Percentiles rank a stretch among this genome's conserved stretches.
Evolutionary conservation across 2,888 invertebrate genomes (phyloP).

Genomic region (Nomada flava): DNA sequence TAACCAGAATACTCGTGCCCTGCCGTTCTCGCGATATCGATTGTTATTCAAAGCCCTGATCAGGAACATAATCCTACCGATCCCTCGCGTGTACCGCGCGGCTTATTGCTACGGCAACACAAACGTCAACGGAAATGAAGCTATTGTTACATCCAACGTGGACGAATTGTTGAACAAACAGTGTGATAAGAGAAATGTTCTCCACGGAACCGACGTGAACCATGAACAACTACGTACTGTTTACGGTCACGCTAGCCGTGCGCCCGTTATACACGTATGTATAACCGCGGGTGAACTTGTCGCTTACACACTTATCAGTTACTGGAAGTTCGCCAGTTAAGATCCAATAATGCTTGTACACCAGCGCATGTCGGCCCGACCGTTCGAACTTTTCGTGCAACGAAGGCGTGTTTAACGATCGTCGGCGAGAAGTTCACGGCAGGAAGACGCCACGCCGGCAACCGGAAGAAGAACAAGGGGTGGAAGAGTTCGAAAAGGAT

Average conservation of each 20-base stretch:
- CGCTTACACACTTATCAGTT: constrained; percentile 37
- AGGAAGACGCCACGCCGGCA: not conserved
- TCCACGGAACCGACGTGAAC: not conserved
- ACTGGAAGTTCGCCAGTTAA: constrained; percentile 58
- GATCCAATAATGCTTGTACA: constrained; percentile 54
- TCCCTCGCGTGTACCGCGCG: not conserved
- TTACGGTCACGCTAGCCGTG: constrained; percentile 10
- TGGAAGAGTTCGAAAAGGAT: constrained; percentile 12
- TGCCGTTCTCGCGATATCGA: too few species aligned
- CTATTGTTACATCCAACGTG: constrained; percentile 11
- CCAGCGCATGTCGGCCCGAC: constrained; percentile 11
- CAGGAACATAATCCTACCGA: not conserved
- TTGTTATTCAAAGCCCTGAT: not conserved
- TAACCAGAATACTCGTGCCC: too few species aligned
- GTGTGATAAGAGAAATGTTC: not conserved
- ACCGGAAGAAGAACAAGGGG: not conserved
- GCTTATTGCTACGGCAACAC: not conserved
- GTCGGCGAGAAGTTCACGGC: constrained; percentile 25
- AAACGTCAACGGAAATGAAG: not conserved
- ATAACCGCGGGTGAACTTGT: constrained; percentile 10
- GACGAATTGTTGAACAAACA: constrained; percentile 18
- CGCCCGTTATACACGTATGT: not conserved
- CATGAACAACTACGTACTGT: constrained; percentile 3
- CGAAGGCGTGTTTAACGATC: constrained; percentile 58
- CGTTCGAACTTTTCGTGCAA: constrained; percentile 51